These are phyloP conservation scores for Arrhamphus sclerolepis DNA, from an alignment of 2,797 vertebrate species.

Conservation along the genomic window DNA sequence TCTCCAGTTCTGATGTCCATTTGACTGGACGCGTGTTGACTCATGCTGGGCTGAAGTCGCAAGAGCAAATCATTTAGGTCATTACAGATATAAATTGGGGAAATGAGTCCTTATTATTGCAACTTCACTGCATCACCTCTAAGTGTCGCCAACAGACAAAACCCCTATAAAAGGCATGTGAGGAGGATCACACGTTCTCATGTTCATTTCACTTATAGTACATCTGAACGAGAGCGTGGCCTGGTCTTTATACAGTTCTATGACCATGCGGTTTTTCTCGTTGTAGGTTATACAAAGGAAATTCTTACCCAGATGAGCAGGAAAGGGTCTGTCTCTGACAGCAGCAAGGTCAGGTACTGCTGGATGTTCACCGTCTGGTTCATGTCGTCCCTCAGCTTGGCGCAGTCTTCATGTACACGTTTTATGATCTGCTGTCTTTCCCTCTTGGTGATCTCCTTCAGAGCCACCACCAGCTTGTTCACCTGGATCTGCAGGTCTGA, in stretches of 20 bases:
- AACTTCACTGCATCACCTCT: too few species aligned
- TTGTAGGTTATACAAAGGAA: not conserved
- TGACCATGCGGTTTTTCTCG: not conserved
- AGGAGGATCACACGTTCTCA: too few species aligned
- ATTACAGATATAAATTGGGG: too few species aligned
- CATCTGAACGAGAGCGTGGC: not conserved
- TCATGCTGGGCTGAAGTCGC: too few species aligned
- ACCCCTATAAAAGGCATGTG: too few species aligned
- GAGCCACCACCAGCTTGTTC: slow-evolving; percentile 63
- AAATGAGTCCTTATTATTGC: too few species aligned
- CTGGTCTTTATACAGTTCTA: not conserved
- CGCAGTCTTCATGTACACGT: slow-evolving; percentile 61
- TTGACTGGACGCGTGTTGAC: too few species aligned
- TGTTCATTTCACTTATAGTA: too few species aligned
- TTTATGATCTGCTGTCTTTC: slow-evolving; percentile 69
- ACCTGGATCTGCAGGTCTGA: slow-evolving; percentile 71
- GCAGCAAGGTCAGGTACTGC: slow-evolving; percentile 68
- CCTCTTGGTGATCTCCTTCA: slow-evolving; percentile 66
- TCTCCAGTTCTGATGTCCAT: too few species aligned
- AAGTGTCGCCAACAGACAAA: too few species aligned
- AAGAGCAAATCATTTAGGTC: too few species aligned
- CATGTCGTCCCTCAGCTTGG: slow-evolving; percentile 63
- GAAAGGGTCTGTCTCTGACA: slow-evolving; percentile 78
- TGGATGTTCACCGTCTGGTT: slow-evolving; percentile 69
- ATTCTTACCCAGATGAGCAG: slow-evolving; percentile 79